phyloP scores from a whole-genome alignment of 2,888 invertebrate genomes.

The Balanococcus diminutus region DNA sequence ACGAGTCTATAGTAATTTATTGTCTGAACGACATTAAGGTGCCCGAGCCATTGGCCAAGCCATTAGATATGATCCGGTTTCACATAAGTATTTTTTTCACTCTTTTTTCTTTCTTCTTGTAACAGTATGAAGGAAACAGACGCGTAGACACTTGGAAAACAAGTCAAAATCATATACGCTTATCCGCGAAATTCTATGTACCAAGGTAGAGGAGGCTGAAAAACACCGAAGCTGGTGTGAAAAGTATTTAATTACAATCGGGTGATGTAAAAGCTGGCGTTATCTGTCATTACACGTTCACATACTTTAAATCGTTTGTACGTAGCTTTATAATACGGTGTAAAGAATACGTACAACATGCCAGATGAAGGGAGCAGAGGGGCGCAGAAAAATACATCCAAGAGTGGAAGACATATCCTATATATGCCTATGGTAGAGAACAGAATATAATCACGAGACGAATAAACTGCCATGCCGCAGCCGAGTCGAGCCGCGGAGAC shows the following conservation, averaged over 20 bases:
- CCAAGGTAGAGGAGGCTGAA: background rate
- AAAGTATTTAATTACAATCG: constrained; percentile 52
- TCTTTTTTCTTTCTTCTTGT: background rate
- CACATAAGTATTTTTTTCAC: background rate
- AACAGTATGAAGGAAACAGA: too few relatives aligned
- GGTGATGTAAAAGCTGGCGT: constrained; percentile 47
- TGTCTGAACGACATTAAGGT: constrained; percentile 26
- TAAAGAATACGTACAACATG: background rate
- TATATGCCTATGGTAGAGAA: background rate
- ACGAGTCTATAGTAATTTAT: constrained; percentile 51
- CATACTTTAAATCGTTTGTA: constrained; percentile 53
- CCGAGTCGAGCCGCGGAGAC: constrained; percentile 24
- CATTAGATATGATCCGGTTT: background rate
- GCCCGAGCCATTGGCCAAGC: background rate
- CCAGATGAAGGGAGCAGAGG: background rate
- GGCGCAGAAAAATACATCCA: background rate
- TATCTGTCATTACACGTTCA: constrained; percentile 53
- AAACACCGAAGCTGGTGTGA: background rate
- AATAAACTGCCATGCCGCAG: constrained; percentile 44
- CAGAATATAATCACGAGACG: constrained; percentile 51
- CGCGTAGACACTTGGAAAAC: too few relatives aligned
- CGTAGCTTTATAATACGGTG: constrained; percentile 4
- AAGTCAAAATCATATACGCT: background rate
- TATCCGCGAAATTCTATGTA: background rate
- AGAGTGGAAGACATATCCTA: background rate